Evolutionary conservation across 2,113 vertebrate genomes (phyloP).

Genomic region (Hoplias malabaricus): DNA sequence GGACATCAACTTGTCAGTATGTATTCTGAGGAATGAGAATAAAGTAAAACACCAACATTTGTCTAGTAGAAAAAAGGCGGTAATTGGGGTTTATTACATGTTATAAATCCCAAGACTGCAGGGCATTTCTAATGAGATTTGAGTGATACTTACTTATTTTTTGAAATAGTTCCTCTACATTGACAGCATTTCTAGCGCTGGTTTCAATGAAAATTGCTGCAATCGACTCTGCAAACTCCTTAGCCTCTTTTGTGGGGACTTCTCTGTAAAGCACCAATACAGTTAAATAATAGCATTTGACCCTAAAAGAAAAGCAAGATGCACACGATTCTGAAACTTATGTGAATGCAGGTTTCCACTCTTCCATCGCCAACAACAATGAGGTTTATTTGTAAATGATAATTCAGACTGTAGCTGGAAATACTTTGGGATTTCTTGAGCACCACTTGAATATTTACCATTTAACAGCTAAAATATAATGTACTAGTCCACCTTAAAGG

Average conservation of each 20-base stretch:
- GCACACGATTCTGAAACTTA: no score
- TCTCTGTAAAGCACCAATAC: conserved; percentile 88
- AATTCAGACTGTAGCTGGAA: no score
- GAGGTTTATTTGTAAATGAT: no score
- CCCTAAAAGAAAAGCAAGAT: no score
- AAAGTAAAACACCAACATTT: neutral
- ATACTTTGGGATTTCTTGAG: no score
- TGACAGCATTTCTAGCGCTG: conserved; percentile 94
- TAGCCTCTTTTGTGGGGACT: conserved; percentile 94
- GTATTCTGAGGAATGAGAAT: no score
- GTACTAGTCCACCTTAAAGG: no score
- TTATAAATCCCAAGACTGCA: neutral
- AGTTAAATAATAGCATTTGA: no score
- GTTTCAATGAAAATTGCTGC: conserved; percentile 96
- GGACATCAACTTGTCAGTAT: neutral
- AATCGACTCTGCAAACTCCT: conserved; percentile 95
- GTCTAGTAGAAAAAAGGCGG: neutral
- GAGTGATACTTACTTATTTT: conserved; percentile 88
- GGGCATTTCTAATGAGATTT: neutral
- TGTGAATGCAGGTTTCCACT: no score
- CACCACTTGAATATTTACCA: no score
- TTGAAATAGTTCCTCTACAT: conserved; percentile 96
- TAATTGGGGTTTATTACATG: neutral
- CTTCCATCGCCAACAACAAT: no score
- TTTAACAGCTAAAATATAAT: no score